A percentile compares a stretch with the other conserved stretches of the same genome.
phyloP scores from a whole-genome alignment of 2,113 vertebrate species.

The Hepsetus odoe region DNA sequence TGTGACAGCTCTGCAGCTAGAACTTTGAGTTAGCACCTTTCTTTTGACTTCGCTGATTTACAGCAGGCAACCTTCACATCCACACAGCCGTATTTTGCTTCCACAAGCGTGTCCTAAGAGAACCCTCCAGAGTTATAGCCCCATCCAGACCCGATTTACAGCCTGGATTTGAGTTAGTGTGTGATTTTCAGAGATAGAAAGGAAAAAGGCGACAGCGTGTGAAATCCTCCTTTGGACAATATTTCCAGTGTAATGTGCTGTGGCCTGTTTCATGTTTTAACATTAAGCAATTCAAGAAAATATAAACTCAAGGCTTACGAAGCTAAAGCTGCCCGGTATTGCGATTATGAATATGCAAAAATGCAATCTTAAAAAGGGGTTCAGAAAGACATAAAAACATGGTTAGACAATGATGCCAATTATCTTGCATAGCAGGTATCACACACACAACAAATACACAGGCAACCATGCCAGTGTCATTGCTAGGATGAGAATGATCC shows the following conservation, averaged over 20 bases:
- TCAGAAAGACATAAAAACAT: too few species aligned
- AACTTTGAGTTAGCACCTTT: neutral
- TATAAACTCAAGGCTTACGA: neutral
- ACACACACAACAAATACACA: too few species aligned
- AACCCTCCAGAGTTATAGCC: conserved; percentile 8
- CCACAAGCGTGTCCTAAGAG: neutral
- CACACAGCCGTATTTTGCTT: neutral
- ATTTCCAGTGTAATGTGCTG: neutral
- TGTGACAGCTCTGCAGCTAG: neutral
- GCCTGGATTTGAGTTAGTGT: neutral
- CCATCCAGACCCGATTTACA: conserved; percentile 14
- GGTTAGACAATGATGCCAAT: too few species aligned
- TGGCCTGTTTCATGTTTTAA: neutral
- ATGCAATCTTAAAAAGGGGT: neutral
- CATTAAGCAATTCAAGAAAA: neutral
- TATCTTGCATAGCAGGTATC: too few species aligned
- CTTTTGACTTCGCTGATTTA: conserved; percentile 11
- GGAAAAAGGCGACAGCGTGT: neutral
- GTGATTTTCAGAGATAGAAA: conserved; percentile 5
- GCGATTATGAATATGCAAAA: neutral
- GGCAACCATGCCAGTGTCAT: too few species aligned
- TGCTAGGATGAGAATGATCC: too few species aligned
- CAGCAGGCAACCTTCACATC: neutral
- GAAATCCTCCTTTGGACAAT: neutral
- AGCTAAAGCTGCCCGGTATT: neutral